Evolutionary conservation across 2,888 invertebrate genomes (phyloP), one percentile per base, ranked within the genome.

Genomic region (Parnassius smintheus): DNA sequence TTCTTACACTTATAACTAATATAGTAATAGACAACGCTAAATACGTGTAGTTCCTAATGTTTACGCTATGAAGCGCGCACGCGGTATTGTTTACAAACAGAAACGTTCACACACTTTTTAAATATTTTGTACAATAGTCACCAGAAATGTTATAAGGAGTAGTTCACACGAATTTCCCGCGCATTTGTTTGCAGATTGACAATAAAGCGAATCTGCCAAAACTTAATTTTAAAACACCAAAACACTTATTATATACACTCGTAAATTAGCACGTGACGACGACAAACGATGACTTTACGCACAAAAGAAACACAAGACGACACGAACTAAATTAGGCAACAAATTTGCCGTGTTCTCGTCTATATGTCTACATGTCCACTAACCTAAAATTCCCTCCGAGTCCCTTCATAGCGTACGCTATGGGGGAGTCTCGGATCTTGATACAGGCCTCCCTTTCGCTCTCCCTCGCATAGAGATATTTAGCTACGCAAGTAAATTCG

Each of bases 361-460:
- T 88, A 89, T 91, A 92, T 91, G 91, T 88, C 92, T 92, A 92
- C 92, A 92, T 92, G 92, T 88, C 92, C 92, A 92, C 92, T 92
- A 92, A 91, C 86, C 91, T 90, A 91, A 91, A 91, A 90, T 86
- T 87, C 85, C 84, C 88, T 85, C 85, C 74, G 88, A 82, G 82
- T 83, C 85, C 88, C 88, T 81, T 85, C 82, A 80, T 80, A 81
- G 84, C 81, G 84, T 77, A 79, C 83, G 86, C 86, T 80, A 87
- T 88, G 88, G 90, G 88, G 88, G 88, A 80, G 78, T 73, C 70
- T 80, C 84, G 82, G 67, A 82, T 87, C 88, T 87, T 88, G 88
- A 84, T 86, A 84, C 88, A 79, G 81, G 78, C 85, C 88, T 88
- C 88, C 88, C 88, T 86, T 86, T 87, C 89, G 75, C 89, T 85